Conservation (phyloP, 2,888 invertebrate species). For the Rhingia rostrata region DNA sequence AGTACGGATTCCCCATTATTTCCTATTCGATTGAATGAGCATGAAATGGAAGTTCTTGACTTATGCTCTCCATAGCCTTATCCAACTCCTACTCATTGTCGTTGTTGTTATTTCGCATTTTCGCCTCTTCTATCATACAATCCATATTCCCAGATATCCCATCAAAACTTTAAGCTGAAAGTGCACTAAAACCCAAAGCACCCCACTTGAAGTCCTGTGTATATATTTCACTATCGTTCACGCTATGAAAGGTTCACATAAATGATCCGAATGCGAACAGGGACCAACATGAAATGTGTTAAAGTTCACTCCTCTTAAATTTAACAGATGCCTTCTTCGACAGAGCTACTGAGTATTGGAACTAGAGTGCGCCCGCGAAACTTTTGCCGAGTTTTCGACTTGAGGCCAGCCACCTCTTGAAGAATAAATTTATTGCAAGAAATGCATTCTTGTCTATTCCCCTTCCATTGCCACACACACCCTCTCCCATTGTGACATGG, state of each 20-base stretch:
- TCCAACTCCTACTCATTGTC: constrained; percentile 21
- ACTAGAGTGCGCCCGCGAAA: neutral
- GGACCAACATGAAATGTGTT: constrained; percentile 14
- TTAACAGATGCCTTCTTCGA: constrained; percentile 20
- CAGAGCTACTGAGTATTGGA: neutral
- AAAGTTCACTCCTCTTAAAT: constrained; percentile 24
- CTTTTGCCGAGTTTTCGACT: constrained; percentile 35
- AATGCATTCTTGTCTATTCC: constrained; percentile 47
- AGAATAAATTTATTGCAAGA: constrained; percentile 57
- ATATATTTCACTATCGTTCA: constrained; percentile 13
- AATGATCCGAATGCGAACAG: constrained; percentile 12
- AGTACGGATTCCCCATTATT: constrained; percentile 34
- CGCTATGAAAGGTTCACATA: neutral
- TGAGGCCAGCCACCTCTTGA: constrained; percentile 32
- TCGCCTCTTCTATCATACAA: no score
- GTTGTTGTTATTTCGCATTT: neutral
- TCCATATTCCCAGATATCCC: constrained; percentile 11
- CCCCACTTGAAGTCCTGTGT: neutral
- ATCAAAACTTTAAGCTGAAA: constrained; percentile 30
- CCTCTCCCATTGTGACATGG: constrained; percentile 1
- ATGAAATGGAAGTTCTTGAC: constrained; percentile 48
- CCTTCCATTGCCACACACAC: neutral
- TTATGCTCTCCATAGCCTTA: constrained; percentile 23
- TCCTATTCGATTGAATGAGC: constrained; percentile 50
- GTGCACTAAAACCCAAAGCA: constrained; percentile 30